A percentile compares a stretch with the other conserved stretches of the same genome.
Evolutionary conservation across 2,888 invertebrate species (phyloP).

Genomic region (Cephalotes varians): DNA sequence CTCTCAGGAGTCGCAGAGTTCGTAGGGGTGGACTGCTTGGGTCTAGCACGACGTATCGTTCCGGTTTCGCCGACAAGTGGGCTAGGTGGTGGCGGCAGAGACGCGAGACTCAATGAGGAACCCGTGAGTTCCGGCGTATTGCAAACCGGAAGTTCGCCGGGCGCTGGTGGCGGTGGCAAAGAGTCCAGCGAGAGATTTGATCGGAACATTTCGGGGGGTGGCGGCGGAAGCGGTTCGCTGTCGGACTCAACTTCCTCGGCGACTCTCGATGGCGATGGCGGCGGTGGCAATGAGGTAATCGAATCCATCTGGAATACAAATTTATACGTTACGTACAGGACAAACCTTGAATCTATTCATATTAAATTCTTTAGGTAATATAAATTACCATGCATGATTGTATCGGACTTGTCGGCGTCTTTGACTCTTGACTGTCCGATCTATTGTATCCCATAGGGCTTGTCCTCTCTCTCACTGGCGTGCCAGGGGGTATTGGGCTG

Average conservation of each 20-base stretch:
- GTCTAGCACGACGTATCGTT: constrained; percentile 85
- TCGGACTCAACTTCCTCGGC: constrained; percentile 87
- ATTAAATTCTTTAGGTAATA: background rate
- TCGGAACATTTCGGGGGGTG: constrained; percentile 91
- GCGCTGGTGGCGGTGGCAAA: constrained; percentile 92
- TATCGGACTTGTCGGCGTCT: constrained; percentile 84
- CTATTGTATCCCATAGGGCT: constrained; percentile 85
- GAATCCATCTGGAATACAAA: constrained; percentile 86
- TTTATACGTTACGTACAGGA: background rate
- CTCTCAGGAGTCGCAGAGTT: constrained; percentile 85
- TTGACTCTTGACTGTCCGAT: constrained; percentile 81
- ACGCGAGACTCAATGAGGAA: constrained; percentile 90
- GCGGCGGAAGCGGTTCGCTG: constrained; percentile 89
- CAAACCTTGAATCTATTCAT: background rate
- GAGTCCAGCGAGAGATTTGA: constrained; percentile 93
- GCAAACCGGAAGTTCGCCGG: constrained; percentile 87
- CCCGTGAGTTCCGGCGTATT: constrained; percentile 88
- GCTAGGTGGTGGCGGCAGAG: constrained; percentile 92
- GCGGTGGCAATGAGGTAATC: constrained; percentile 87
- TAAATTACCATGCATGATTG: constrained; percentile 80
- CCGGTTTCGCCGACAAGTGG: constrained; percentile 86
- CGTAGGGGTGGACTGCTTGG: constrained; percentile 83
- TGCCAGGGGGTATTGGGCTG: constrained; percentile 84
- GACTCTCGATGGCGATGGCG: constrained; percentile 85
- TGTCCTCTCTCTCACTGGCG: constrained; percentile 86